These are phyloP conservation scores for Habropoda laboriosa DNA, from an alignment of 1,140 invertebrate genomes.

Conservation along the genomic window DNA sequence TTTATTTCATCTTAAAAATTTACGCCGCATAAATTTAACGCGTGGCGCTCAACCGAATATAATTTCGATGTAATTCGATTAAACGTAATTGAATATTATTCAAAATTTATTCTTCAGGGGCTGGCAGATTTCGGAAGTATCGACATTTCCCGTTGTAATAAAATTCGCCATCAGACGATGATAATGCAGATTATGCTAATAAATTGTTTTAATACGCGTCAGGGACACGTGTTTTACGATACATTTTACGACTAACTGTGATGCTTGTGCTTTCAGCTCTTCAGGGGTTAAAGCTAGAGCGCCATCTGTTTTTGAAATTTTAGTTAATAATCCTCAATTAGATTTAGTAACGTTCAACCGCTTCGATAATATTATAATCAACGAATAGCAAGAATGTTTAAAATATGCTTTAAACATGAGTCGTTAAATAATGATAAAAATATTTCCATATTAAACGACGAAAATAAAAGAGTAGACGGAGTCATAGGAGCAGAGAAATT, in stretches of 20 bases:
- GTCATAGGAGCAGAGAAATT: slow-evolving; percentile 26
- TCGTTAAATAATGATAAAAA: too few relatives aligned
- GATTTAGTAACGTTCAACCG: too few relatives aligned
- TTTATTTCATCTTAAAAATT: neutral
- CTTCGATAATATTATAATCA: neutral
- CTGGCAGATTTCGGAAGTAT: neutral
- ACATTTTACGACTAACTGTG: neutral
- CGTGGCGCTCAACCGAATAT: neutral
- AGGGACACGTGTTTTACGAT: neutral
- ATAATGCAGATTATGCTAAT: neutral
- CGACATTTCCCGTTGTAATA: neutral
- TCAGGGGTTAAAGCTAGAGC: neutral
- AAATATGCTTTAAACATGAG: too few relatives aligned
- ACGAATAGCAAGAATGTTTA: too few relatives aligned
- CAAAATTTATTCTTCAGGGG: neutral
- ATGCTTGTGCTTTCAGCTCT: neutral
- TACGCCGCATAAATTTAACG: neutral
- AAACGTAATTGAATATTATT: neutral
- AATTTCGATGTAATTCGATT: neutral
- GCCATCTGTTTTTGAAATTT: neutral
- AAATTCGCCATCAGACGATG: neutral
- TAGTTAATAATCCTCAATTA: too few relatives aligned
- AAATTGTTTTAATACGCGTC: neutral
- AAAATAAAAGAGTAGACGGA: slow-evolving; percentile 16
- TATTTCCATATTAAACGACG: neutral